These are phyloP conservation scores for Emydura subglobosa DNA, from an alignment of 2,113 vertebrate genomes.

Conservation along the genomic window DNA sequence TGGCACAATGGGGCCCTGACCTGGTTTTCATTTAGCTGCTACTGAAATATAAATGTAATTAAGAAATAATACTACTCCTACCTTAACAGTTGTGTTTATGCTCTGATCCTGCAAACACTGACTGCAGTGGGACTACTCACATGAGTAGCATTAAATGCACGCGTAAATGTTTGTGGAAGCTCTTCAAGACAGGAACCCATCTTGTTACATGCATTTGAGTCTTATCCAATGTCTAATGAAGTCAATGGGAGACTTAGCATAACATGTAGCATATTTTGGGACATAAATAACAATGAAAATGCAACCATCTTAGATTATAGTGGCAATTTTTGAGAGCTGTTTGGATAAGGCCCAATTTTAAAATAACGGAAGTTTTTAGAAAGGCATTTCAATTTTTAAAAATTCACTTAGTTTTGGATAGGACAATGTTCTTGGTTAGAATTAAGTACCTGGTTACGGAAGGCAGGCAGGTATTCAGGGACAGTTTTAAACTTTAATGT, in stretches of 20 bases:
- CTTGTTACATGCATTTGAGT: background rate
- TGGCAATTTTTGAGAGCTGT: conserved; percentile 38
- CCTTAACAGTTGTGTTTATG: background rate
- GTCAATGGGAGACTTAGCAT: conserved; percentile 25
- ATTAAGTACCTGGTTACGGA: background rate
- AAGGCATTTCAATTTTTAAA: background rate
- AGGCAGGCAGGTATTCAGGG: background rate
- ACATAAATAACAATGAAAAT: conserved; percentile 55
- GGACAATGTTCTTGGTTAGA: background rate
- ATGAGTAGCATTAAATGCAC: background rate
- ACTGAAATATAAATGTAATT: background rate
- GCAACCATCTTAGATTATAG: background rate
- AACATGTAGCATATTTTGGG: conserved; percentile 22
- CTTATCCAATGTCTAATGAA: conserved; percentile 34
- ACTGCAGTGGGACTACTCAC: conserved; percentile 10
- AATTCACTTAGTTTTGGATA: background rate
- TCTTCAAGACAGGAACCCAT: background rate
- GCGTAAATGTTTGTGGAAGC: conserved; percentile 10
- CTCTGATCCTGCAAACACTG: background rate
- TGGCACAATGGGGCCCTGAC: background rate
- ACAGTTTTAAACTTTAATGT: background rate
- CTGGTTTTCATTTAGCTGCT: background rate
- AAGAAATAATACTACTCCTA: background rate
- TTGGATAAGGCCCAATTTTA: conserved; percentile 34
- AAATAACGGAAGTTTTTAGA: conserved; percentile 35